Base-by-base conservation (phyloP, 2,113 vertebrate species). In the Aphyosemion australe region DNA sequence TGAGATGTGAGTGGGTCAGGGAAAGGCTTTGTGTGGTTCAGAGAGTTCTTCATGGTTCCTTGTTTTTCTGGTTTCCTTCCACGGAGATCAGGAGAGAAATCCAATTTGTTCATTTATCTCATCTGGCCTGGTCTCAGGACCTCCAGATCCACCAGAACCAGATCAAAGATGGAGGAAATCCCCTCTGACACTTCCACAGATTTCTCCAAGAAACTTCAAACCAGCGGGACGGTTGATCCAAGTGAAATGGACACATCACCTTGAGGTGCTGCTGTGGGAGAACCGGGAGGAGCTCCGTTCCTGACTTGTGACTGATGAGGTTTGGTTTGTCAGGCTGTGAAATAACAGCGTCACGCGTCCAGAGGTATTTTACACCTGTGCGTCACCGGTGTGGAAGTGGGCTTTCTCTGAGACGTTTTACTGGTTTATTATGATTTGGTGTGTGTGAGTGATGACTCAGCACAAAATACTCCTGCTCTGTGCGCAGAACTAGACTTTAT, bases 141-240 rank as follows among this genome's bases (percentile, higher is more conserved):
- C 81, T 84, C 34, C 34, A 37, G 34, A 7, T 37, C 34, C 34
- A 37, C 34, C 34, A 37, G 34, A 37, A 37, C 70, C 72, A 69
- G 90, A 92, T 92, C 89, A 92, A 92, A 92, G 90, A 72, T 84
- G 34, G 64, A 78, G 85, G 79, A 89, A 88, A 92, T 79, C 1
- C 39, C 6, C n/a, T 46, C 70, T 78, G 89, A 91, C 90, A 89
- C 79, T 65, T 67, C 72, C 68, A 18, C 84, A 80, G 77, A 85
- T 76, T 86, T 84, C 67, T 68, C 49, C 47, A 2, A 65, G 66
- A 53, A 59, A 90, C 87, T 88, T 88, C 85, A 84, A 88, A 91
- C 49, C 34, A 83, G 78, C 43, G 51, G 8, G 8, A 70, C 42
- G 73, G 80, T 84, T 91, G 88, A 92, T 90, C 90, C 87, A 65